These are phyloP conservation scores for Drosophila imparisetae DNA, from an alignment of 2,888 invertebrate species.

Conservation along the genomic window DNA sequence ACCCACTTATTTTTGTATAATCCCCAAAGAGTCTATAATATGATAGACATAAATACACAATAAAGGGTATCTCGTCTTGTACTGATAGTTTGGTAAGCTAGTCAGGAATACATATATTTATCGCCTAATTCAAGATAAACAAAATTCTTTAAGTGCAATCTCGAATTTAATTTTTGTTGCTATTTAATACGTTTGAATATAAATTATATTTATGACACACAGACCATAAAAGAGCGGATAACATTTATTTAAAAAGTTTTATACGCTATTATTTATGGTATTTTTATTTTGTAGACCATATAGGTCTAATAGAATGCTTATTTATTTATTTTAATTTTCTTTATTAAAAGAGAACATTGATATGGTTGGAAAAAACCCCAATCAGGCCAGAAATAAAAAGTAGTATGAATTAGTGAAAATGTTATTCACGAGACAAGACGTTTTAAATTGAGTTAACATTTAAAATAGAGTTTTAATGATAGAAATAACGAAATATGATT, in stretches of 20 bases:
- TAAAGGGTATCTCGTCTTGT: neutral
- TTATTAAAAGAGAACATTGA: neutral
- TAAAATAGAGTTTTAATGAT: too few relatives aligned
- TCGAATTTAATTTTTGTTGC: conserved; percentile 21
- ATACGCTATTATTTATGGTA: neutral
- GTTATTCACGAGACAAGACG: neutral
- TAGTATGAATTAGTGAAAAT: neutral
- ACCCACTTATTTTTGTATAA: neutral
- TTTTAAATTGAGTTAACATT: neutral
- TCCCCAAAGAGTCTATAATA: neutral
- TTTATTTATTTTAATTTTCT: neutral
- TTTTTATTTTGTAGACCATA: neutral
- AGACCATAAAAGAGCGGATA: conserved; percentile 41
- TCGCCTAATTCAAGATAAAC: neutral
- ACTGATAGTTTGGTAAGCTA: neutral
- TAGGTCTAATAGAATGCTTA: neutral
- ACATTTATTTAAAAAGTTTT: conserved; percentile 63
- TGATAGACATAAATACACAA: neutral
- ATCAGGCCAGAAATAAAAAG: neutral
- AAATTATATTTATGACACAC: conserved; percentile 58
- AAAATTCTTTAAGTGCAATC: conserved; percentile 2
- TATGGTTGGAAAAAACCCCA: neutral
- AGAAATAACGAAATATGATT: neutral
- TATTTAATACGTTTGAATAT: conserved; percentile 18
- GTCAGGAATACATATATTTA: neutral